These are phyloP conservation scores for Rhabdomys pumilio DNA, from an alignment of 2,797 vertebrate species.

Conservation along the genomic window DNA sequence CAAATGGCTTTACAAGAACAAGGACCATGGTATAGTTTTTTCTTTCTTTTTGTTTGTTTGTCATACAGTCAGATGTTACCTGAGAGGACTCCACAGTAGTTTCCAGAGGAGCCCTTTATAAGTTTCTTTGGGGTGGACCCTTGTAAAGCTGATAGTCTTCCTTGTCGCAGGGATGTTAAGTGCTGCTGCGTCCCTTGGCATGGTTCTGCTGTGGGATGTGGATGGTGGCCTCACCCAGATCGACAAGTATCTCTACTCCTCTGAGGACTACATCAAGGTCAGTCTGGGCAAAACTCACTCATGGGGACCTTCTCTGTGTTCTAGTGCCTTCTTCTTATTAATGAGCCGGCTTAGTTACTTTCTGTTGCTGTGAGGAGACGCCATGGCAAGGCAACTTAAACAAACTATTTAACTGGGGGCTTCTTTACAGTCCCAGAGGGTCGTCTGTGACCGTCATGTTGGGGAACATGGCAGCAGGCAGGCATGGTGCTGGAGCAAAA, in stretches of 20 bases:
- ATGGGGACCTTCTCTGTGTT: not conserved
- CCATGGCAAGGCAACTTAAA: not conserved
- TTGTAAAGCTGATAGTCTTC: slow-evolving; percentile 62
- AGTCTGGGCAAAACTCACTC: not conserved
- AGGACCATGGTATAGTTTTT: slow-evolving; percentile 95
- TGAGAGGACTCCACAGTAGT: not conserved
- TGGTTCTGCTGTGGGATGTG: slow-evolving; percentile 98
- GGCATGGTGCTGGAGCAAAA: not conserved
- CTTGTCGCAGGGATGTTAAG: slow-evolving; percentile 95
- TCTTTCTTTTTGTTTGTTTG: not conserved
- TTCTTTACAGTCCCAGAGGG: not conserved
- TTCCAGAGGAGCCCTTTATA: slow-evolving; percentile 2
- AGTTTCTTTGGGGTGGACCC: not conserved
- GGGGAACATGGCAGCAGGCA: not conserved
- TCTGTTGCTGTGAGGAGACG: not conserved
- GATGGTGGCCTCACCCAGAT: slow-evolving; percentile 99
- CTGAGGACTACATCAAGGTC: slow-evolving; percentile 99
- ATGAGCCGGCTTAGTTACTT: not conserved
- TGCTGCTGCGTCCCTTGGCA: slow-evolving; percentile 97
- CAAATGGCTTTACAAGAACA: slow-evolving; percentile 99
- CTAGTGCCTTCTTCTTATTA: not conserved
- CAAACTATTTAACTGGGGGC: not conserved
- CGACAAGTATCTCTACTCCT: slow-evolving; percentile 99
- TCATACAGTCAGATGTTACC: not conserved
- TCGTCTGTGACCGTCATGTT: not conserved